Evolutionary conservation across 2,113 vertebrate species (phyloP).

Genomic region (Nicator chloris): DNA sequence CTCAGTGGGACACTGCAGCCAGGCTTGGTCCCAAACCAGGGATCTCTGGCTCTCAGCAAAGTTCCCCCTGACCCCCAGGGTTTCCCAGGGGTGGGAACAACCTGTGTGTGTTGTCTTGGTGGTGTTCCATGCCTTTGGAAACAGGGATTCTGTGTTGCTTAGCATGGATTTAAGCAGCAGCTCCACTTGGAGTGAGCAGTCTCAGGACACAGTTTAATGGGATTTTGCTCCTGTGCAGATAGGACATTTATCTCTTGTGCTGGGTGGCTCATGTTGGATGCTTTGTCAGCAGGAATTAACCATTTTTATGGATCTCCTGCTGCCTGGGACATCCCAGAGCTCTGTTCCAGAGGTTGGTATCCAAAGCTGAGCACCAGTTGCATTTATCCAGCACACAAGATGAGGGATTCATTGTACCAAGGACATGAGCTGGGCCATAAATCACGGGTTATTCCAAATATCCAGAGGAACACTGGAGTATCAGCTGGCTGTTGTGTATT

Average conservation of each 20-base stretch:
- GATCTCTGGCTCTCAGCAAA: neutral
- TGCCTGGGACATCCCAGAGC: neutral
- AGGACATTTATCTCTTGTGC: neutral
- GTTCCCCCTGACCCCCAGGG: fast-evolving
- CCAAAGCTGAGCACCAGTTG: neutral
- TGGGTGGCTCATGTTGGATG: neutral
- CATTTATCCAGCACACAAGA: neutral
- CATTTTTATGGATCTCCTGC: neutral
- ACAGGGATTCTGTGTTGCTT: no score
- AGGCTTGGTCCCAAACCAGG: neutral
- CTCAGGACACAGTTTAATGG: neutral
- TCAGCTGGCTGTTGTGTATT: neutral
- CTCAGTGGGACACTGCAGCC: neutral
- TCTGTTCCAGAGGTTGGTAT: neutral
- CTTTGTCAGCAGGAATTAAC: neutral
- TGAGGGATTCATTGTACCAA: neutral
- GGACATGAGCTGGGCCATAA: neutral
- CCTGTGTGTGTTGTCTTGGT: neutral
- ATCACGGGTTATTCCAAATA: neutral
- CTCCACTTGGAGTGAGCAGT: neutral
- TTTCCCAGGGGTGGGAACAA: neutral
- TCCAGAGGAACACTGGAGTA: neutral
- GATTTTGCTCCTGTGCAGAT: neutral
- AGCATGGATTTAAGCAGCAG: neutral
- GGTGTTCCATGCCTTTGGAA: neutral